These are phyloP conservation scores for Paedocypris micromegethes DNA, from an alignment of 2,797 vertebrate species.

Conservation along the genomic window DNA sequence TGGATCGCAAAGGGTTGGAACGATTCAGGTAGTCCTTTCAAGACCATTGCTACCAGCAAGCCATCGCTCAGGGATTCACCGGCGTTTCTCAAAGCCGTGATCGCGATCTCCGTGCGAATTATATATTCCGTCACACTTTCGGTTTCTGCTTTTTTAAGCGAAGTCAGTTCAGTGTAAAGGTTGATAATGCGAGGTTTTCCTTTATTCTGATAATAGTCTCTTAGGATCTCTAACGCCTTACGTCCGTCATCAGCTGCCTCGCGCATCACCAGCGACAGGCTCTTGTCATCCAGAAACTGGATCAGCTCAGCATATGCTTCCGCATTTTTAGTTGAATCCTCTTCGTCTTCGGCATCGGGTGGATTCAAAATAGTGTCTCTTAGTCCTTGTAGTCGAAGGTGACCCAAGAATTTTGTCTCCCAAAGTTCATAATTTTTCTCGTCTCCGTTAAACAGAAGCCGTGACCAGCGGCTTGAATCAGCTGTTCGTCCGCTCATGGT, in stretches of 20 bases:
- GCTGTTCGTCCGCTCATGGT: too few species aligned
- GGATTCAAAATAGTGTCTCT: slow-evolving; percentile 23
- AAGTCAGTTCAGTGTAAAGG: too few species aligned
- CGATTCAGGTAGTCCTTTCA: slow-evolving; percentile 16
- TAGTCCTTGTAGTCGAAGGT: slow-evolving; percentile 9
- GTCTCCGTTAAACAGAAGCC: not conserved
- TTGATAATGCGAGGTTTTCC: slow-evolving; percentile 5
- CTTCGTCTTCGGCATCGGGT: not conserved
- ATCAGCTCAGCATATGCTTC: not conserved
- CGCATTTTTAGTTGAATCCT: not conserved
- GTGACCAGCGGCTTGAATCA: not conserved
- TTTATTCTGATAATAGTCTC: not conserved
- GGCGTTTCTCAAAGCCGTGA: too few species aligned
- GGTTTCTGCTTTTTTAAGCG: too few species aligned
- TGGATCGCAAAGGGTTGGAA: slow-evolving; percentile 34
- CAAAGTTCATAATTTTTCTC: slow-evolving; percentile 18
- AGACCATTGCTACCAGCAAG: slow-evolving; percentile 22
- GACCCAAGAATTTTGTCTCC: slow-evolving; percentile 20
- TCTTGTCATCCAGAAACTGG: slow-evolving; percentile 1
- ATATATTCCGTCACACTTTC: too few species aligned
- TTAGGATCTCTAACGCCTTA: not conserved
- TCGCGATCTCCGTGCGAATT: too few species aligned
- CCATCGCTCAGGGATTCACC: slow-evolving; percentile 14
- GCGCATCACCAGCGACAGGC: slow-evolving; percentile 28
- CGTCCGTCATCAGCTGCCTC: slow-evolving; percentile 2